A percentile compares a stretch with the other conserved stretches of the same genome.
These are phyloP conservation scores for Acanthococcus lagerstroemiae DNA, from an alignment of 2,888 invertebrate species.

Conservation along the genomic window DNA sequence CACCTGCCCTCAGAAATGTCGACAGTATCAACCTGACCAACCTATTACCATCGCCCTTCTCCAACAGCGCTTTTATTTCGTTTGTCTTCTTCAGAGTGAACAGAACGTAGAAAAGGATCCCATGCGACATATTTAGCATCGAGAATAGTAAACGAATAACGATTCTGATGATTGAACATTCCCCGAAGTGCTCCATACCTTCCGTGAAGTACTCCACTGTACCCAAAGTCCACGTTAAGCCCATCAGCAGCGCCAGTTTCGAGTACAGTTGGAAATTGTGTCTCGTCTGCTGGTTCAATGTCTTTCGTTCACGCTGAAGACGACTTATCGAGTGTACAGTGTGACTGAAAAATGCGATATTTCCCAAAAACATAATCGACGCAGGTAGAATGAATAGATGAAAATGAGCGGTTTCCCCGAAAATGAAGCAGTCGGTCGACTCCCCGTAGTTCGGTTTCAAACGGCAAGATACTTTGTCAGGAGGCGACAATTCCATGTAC, in stretches of 20 bases:
- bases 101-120: slow-evolving; percentile 45
- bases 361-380: slow-evolving; percentile 42
- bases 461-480: slow-evolving; percentile 40
- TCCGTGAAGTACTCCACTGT: slow-evolving; percentile 40
- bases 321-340: slow-evolving; percentile 43
- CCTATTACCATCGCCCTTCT: slow-evolving; percentile 1
- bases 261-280: slow-evolving; percentile 43
- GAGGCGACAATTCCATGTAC: slow-evolving; percentile 40
- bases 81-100: slow-evolving; percentile 41
- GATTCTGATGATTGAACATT: slow-evolving; percentile 41
- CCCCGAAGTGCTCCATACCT: no score
- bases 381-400: slow-evolving; percentile 45
- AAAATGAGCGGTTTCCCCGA: slow-evolving; percentile 43
- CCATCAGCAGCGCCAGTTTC: slow-evolving; percentile 45
- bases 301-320: slow-evolving; percentile 40
- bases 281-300: slow-evolving; percentile 37
- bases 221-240: slow-evolving; percentile 45
- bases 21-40: no score
- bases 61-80: neutral
- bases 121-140: slow-evolving; percentile 45
- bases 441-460: slow-evolving; percentile 42
- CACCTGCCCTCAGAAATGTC: no score
- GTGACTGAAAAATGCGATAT: slow-evolving; percentile 43
- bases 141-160: slow-evolving; percentile 45
- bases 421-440: slow-evolving; percentile 45